A percentile compares a stretch with the other conserved stretches of the same genome.
These are phyloP conservation scores for Pyrochroa serraticornis DNA, from an alignment of 2,888 invertebrate species.

Conservation along the genomic window DNA sequence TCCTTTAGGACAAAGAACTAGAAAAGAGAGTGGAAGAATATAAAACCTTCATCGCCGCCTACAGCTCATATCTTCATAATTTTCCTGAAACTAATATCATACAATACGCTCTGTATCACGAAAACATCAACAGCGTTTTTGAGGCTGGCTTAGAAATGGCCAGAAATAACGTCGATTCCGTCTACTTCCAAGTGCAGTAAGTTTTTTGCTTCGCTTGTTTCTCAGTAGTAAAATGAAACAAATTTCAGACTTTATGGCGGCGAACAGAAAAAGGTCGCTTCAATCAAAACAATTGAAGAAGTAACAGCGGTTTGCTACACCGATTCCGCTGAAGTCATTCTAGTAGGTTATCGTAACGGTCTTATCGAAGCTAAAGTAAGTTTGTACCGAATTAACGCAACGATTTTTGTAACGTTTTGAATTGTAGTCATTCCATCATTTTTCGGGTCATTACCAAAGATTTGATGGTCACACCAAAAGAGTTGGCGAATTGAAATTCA, in stretches of 20 bases:
- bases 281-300: slow-evolving; percentile 64
- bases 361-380: slow-evolving; percentile 55
- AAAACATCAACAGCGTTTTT: slow-evolving; percentile 64
- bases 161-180: slow-evolving; percentile 56
- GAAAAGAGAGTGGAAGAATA: slow-evolving; percentile 61
- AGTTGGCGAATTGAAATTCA: slow-evolving; percentile 62
- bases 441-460: slow-evolving; percentile 32
- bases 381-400: slow-evolving; percentile 16
- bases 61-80: slow-evolving; percentile 67
- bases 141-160: slow-evolving; percentile 58
- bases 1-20: slow-evolving; percentile 56
- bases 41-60: slow-evolving; percentile 66
- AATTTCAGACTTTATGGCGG: slow-evolving; percentile 41
- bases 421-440: slow-evolving; percentile 16
- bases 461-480: slow-evolving; percentile 58
- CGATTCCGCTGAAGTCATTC: slow-evolving; percentile 55
- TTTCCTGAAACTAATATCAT: slow-evolving; percentile 69
- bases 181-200: slow-evolving; percentile 70
- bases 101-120: slow-evolving; percentile 72
- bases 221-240: slow-evolving; percentile 2
- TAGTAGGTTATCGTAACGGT: slow-evolving; percentile 60
- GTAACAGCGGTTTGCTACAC: slow-evolving; percentile 66
- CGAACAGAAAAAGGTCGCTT: slow-evolving; percentile 53
- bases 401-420: slow-evolving; percentile 1
- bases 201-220: slow-evolving; percentile 38